Percentiles rank a stretch among this genome's conserved stretches.
Evolutionary conservation across 92 coral and sea anemone species (phyloP).

Genomic region (Paragorgia papillata): DNA sequence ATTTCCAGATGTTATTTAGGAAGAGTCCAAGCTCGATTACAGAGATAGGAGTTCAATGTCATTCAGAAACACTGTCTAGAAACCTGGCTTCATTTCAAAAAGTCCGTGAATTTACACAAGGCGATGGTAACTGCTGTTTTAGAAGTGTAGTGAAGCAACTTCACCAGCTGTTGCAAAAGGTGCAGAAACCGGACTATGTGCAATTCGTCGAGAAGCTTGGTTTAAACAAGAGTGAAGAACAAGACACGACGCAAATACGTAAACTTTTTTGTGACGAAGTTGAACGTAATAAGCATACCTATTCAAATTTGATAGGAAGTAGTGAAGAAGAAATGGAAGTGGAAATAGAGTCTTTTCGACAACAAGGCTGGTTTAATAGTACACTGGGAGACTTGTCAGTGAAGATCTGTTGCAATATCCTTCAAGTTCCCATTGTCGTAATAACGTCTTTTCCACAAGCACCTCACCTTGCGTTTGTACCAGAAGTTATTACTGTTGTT

Average conservation of each 20-base stretch:
- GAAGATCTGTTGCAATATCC: conserved; percentile 22
- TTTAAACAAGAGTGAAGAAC: conserved; percentile 35
- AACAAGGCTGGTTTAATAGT: conserved; percentile 21
- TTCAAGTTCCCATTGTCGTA: conserved; percentile 50
- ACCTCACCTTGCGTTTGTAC: conserved; percentile 56
- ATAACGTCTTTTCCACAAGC: conserved; percentile 56
- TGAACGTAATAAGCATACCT: not conserved
- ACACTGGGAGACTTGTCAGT: conserved; percentile 58
- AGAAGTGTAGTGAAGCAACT: conserved; percentile 16
- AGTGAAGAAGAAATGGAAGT: conserved; percentile 2
- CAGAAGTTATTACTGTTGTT: conserved; percentile 47
- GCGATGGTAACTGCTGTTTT: conserved; percentile 54
- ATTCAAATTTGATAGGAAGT: conserved; percentile 14
- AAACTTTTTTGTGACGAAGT: conserved; percentile 47
- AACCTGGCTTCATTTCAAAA: conserved; percentile 40
- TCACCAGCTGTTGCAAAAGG: not conserved
- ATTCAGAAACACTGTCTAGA: conserved; percentile 26
- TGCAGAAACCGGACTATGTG: not conserved
- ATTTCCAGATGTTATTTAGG: too few species aligned
- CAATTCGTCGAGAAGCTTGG: conserved; percentile 26
- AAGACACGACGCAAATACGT: conserved; percentile 39
- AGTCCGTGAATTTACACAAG: conserved; percentile 31
- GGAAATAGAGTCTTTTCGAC: conserved; percentile 21
- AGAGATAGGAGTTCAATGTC: conserved; percentile 4
- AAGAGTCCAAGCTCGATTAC: too few species aligned